These are phyloP conservation scores for Poecilia gillii DNA, from an alignment of 2,797 vertebrate species.

Conservation along the genomic window DNA sequence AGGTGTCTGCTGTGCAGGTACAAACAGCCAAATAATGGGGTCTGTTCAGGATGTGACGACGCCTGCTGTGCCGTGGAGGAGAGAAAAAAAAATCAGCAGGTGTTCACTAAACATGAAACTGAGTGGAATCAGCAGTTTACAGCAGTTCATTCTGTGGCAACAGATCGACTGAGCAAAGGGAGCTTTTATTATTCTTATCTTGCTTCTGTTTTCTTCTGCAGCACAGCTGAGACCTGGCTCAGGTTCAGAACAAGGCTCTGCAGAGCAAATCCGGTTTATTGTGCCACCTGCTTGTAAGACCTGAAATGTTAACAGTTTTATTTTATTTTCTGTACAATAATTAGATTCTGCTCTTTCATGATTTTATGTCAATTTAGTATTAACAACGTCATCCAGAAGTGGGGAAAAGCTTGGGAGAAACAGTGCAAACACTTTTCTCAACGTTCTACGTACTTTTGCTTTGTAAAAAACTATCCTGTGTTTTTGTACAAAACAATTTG, in stretches of 20 bases:
- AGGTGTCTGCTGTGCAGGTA: constrained; percentile 67
- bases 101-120: constrained; percentile 64
- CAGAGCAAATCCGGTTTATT: not conserved
- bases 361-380: not conserved
- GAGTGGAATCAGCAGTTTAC: constrained; percentile 61
- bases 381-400: no score
- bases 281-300: constrained; percentile 1
- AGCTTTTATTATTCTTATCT: constrained; percentile 36
- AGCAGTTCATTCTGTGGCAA: constrained; percentile 39
- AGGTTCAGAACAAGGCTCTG: constrained; percentile 6
- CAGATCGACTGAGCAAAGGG: constrained; percentile 3
- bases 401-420: not conserved
- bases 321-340: not conserved
- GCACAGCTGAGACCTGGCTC: constrained; percentile 32
- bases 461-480: not conserved
- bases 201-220: constrained; percentile 35
- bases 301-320: not conserved
- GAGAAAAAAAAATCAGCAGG: constrained; percentile 48
- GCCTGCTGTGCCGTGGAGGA: constrained; percentile 41
- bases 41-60: constrained; percentile 59
- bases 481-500: not conserved
- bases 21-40: constrained; percentile 69
- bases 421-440: not conserved
- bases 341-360: not conserved
- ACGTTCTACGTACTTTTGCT: not conserved